Base-by-base conservation (phyloP, 2,888 invertebrate species). In the Hirtodrosophila trivittata region DNA sequence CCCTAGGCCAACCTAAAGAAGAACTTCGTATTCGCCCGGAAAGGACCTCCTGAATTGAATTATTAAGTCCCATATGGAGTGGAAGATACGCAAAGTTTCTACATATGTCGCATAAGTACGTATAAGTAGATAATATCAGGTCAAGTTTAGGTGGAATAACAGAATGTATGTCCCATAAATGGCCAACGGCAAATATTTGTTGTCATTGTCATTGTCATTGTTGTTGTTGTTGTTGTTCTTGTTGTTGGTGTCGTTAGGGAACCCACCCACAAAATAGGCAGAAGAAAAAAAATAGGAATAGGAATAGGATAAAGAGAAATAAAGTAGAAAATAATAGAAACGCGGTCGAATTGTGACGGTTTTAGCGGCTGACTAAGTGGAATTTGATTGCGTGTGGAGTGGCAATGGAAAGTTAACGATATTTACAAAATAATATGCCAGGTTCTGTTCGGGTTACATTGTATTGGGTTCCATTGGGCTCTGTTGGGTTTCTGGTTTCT, bases 371-470 rank as follows among this genome's bases (percentile, higher is more conserved):
- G 51, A 54, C 77, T 67, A 75, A 73, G 63, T 86, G 56, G 56
- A 73, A 52, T 80, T 78, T 75, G 80, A 72, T 76, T 66, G 80
- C 80, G 77, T 83, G 80, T 60, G 50, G 66, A 76, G 84, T 80
- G 77, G 60, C 75, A 73, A 64, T 66, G 65, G 46, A 68, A 77
- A 82, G 87, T 75, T 86, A 82, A 82, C 82, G 78, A 82, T 82
- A 82, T 86, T 86, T 82, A 86, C 87, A 49, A 73, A 82, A 77
- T 72, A 77, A 72, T 84, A 81, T 72, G 62, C 33, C 50, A 35
- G 62, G 55, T 64, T 60, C 52, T 16, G 39, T 50, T 39, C n/a
- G 13, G 26, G 13, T n/a, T n/a, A 8, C 8, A 12, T 13, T 14
- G 4, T 8, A 26, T 18, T 25, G 13, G 12, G 18, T 37, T 3